Conservation (phyloP, 2,888 invertebrate genomes). For the Dryobotodes eremita region DNA sequence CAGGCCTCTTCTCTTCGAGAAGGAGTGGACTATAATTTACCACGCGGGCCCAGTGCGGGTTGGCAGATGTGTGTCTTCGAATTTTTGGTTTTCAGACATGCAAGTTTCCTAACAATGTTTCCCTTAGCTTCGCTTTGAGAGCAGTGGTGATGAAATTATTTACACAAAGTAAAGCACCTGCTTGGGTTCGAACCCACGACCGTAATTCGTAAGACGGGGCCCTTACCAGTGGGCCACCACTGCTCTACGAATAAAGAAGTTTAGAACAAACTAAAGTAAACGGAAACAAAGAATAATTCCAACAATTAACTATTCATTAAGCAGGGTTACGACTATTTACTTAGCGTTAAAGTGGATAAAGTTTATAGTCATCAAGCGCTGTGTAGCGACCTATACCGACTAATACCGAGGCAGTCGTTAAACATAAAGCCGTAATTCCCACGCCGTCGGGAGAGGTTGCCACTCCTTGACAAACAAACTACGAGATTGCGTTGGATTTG, state of each 20-base stretch:
- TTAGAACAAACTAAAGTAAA: neutral
- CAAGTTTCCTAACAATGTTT: too few relatives aligned
- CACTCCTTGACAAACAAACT: conserved; percentile 60
- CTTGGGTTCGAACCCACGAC: too few relatives aligned
- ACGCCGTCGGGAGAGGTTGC: conserved; percentile 51
- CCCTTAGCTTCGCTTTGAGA: too few relatives aligned
- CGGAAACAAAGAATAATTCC: conserved; percentile 4
- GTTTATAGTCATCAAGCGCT: conserved; percentile 31
- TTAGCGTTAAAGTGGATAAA: conserved; percentile 22
- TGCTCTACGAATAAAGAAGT: neutral
- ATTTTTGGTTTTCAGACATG: too few relatives aligned
- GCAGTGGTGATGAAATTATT: too few relatives aligned
- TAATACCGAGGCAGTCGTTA: conserved; percentile 15
- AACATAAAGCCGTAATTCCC: conserved; percentile 51
- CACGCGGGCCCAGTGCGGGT: too few relatives aligned
- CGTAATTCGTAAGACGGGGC: too few relatives aligned
- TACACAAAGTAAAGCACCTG: too few relatives aligned
- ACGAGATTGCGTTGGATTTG: conserved; percentile 26
- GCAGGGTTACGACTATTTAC: conserved; percentile 19
- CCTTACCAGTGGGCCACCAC: too few relatives aligned
- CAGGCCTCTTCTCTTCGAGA: too few relatives aligned
- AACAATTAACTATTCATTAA: conserved; percentile 7
- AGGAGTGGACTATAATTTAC: too few relatives aligned
- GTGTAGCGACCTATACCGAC: conserved; percentile 25
- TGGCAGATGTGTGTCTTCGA: too few relatives aligned